These are phyloP conservation scores for Atherinomorus stipes DNA, from an alignment of 2,113 vertebrate genomes.

Conservation along the genomic window DNA sequence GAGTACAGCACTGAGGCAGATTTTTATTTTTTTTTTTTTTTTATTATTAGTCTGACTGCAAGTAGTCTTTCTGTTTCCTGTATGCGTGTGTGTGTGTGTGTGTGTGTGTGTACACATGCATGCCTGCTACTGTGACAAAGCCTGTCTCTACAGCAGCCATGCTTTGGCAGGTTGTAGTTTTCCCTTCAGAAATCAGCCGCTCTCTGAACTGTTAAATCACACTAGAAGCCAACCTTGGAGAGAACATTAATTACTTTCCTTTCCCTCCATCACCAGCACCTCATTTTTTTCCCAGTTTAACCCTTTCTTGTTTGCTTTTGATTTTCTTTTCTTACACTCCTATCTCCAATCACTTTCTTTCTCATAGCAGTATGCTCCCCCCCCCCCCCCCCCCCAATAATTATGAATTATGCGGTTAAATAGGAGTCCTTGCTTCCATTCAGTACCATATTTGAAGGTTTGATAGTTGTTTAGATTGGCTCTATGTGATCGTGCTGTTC, in stretches of 20 bases:
- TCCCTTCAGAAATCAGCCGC: conserved; percentile 79
- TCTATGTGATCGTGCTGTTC: conserved; percentile 8
- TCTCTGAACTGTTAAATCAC: conserved; percentile 83
- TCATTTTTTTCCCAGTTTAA: conserved; percentile 52
- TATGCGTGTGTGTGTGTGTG: not conserved
- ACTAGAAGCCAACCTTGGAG: conserved; percentile 76
- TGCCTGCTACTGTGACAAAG: conserved; percentile 2
- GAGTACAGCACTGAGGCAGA: conserved; percentile 24
- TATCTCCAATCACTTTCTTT: conserved; percentile 4
- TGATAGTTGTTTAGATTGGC: conserved; percentile 7
- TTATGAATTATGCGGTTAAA: conserved; percentile 14
- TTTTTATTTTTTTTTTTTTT: conserved; percentile 37
- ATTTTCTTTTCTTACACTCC: conserved; percentile 32
- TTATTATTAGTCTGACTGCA: conserved; percentile 22
- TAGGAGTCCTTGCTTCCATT: not conserved
- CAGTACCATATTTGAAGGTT: not conserved
- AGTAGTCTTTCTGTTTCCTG: not conserved
- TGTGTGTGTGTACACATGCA: not conserved
- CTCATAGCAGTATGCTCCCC: conserved; percentile 17
- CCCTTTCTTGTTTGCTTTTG: conserved; percentile 36
- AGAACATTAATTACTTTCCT: conserved; percentile 84
- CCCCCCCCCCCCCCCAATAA: not conserved
- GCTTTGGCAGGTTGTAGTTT: conserved; percentile 72
- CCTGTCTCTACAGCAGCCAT: conserved; percentile 50
- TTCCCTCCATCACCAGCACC: conserved; percentile 27